These are phyloP conservation scores for Halcyon badia DNA, from an alignment of 2,797 vertebrate genomes.

Conservation along the genomic window DNA sequence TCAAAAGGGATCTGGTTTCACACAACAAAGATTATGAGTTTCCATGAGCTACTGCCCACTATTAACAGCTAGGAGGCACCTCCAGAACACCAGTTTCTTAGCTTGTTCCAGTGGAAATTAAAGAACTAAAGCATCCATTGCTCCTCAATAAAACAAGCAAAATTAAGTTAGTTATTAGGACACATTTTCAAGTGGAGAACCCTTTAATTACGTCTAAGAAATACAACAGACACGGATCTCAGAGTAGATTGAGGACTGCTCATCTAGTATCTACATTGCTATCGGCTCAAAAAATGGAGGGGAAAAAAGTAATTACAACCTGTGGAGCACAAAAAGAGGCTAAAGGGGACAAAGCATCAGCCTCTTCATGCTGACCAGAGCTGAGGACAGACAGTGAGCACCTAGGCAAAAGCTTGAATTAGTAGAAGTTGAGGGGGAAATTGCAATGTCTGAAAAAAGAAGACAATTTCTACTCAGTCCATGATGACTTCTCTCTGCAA, in stretches of 20 bases:
- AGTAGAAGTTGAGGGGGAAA: neutral
- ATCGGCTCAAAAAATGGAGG: neutral
- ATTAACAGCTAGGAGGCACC: neutral
- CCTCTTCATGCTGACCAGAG: neutral
- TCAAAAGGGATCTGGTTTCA: conserved; percentile 61
- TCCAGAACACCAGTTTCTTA: neutral
- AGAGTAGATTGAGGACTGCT: neutral
- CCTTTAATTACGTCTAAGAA: neutral
- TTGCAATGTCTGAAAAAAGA: neutral
- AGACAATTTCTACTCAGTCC: neutral
- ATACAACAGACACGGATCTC: neutral
- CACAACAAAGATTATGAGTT: neutral
- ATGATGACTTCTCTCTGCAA: neutral
- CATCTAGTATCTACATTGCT: neutral
- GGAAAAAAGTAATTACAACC: neutral
- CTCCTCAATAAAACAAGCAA: neutral
- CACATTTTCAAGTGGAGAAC: neutral
- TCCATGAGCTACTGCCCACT: neutral
- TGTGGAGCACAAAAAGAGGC: neutral
- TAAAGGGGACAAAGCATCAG: neutral
- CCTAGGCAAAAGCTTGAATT: neutral
- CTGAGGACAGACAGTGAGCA: neutral
- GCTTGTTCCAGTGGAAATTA: neutral
- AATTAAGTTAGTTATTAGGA: neutral
- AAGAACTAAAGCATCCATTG: neutral